Evolutionary conservation across 2,797 vertebrate species (phyloP).

Genomic region (Propithecus deckenii): DNA sequence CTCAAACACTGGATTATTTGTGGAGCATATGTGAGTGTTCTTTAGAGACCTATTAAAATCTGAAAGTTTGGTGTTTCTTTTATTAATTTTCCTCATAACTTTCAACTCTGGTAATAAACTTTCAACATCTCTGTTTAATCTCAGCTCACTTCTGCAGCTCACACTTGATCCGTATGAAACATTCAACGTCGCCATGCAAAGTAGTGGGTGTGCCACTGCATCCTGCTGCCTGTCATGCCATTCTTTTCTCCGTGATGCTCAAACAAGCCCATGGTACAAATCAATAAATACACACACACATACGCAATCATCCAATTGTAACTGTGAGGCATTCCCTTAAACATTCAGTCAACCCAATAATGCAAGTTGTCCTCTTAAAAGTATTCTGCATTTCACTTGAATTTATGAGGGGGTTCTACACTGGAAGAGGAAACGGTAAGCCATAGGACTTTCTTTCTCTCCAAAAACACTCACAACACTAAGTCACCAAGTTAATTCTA

Average conservation of each 20-base stretch:
- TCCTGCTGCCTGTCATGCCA: neutral
- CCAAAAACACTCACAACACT: neutral
- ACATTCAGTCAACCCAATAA: neutral
- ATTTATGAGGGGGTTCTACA: neutral
- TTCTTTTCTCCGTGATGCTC: neutral
- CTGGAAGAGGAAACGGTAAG: neutral
- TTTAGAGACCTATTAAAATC: neutral
- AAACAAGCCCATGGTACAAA: neutral
- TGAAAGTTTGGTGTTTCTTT: neutral
- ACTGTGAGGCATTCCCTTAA: neutral
- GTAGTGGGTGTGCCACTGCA: neutral
- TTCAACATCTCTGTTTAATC: neutral
- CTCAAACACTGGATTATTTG: neutral
- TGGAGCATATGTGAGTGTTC: neutral
- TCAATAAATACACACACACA: neutral
- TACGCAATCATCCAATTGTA: neutral
- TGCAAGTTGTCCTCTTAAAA: neutral
- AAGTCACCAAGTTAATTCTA: neutral
- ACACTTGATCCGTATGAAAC: neutral
- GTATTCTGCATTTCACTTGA: neutral
- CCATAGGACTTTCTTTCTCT: neutral
- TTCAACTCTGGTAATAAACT: neutral
- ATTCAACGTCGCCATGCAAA: neutral
- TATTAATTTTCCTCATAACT: neutral
- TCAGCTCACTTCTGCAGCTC: neutral